These are phyloP conservation scores for Ochropacha duplaris DNA, from an alignment of 2,888 invertebrate species.

Conservation along the genomic window DNA sequence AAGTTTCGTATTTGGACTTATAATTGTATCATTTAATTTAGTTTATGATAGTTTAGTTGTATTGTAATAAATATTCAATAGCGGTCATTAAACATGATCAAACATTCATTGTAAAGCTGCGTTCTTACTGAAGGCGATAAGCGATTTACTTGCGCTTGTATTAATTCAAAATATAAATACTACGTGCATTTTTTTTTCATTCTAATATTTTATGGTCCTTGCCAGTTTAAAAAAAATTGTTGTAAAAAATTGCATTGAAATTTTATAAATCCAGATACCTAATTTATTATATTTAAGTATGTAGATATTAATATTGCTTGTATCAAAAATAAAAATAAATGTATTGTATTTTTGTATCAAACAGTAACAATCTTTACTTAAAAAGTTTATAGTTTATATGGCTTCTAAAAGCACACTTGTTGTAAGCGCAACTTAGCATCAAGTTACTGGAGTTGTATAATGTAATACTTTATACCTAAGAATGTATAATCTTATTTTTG, in stretches of 20 bases:
- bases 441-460: slow-evolving; percentile 4
- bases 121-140: not conserved
- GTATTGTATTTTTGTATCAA: slow-evolving; percentile 68
- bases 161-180: not conserved
- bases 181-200: no score
- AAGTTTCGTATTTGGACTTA: slow-evolving; percentile 52
- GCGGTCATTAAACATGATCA: slow-evolving; percentile 2
- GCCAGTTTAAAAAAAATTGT: not conserved
- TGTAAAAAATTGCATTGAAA: slow-evolving; percentile 8
- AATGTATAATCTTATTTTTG: slow-evolving; percentile 22
- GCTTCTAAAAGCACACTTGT: slow-evolving; percentile 26
- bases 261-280: slow-evolving; percentile 16
- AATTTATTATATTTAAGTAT: slow-evolving; percentile 42
- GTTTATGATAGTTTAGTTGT: slow-evolving; percentile 21
- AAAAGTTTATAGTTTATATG: slow-evolving; percentile 27
- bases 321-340: slow-evolving; percentile 45
- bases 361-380: slow-evolving; percentile 35
- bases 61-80: slow-evolving; percentile 12
- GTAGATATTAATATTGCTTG: slow-evolving; percentile 45
- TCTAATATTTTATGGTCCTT: not conserved
- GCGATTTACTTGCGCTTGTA: not conserved
- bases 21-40: slow-evolving; percentile 24
- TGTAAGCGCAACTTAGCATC: slow-evolving; percentile 8
- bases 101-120: not conserved
- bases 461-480: not conserved